Conservation (phyloP, 2,113 vertebrate species). For the Aegotheles bennettii region DNA sequence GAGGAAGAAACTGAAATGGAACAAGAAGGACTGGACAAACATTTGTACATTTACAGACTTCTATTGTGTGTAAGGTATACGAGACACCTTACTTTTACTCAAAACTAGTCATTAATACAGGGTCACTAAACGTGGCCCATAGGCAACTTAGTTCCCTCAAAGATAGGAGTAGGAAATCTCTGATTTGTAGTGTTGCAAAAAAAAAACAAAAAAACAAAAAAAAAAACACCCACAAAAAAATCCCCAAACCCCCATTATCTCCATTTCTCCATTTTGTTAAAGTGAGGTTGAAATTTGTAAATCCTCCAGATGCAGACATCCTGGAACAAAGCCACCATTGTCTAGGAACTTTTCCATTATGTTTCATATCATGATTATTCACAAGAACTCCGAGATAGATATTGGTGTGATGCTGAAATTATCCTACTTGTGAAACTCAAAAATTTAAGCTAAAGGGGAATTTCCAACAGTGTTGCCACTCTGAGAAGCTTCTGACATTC, state of each 20-base stretch:
- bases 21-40: neutral
- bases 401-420: neutral
- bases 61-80: neutral
- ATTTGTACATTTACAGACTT: neutral
- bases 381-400: neutral
- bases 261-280: neutral
- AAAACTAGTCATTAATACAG: neutral
- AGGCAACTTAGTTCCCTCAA: neutral
- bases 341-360: neutral
- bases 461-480: neutral
- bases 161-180: neutral
- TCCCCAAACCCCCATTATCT: too few species aligned
- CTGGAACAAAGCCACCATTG: neutral
- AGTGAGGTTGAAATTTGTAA: neutral
- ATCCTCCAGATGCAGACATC: neutral
- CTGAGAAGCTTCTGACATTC: conserved; percentile 19
- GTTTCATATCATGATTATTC: neutral
- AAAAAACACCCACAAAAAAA: too few species aligned
- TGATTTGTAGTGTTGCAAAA: neutral
- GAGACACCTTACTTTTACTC: neutral
- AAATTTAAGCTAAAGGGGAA: neutral
- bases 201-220: too few species aligned
- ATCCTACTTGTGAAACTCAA: neutral
- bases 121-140: neutral
- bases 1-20: neutral